A percentile compares a stretch with the other conserved stretches of the same genome.
Evolutionary conservation across 2,888 invertebrate species (phyloP).

Genomic region (Iselma pallidipennis): DNA sequence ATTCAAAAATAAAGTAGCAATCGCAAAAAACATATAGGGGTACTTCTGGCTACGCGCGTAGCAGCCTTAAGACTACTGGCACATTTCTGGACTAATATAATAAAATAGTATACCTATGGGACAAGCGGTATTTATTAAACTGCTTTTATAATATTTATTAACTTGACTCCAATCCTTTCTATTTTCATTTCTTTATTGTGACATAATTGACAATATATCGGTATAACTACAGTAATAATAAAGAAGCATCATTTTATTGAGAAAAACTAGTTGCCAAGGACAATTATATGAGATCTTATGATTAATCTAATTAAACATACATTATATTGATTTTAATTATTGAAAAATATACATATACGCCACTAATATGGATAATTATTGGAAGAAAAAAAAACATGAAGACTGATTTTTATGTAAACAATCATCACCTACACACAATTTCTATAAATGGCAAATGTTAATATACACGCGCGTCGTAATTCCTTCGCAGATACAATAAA

Average conservation of each 20-base stretch:
- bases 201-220: not conserved
- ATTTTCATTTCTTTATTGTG: not conserved
- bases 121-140: too few species aligned
- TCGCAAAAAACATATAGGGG: too few species aligned
- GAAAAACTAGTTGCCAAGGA: not conserved
- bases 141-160: too few species aligned
- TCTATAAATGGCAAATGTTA: not conserved
- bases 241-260: not conserved
- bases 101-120: too few species aligned
- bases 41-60: too few species aligned
- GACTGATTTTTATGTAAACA: too few species aligned
- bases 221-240: not conserved
- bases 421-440: not conserved
- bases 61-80: too few species aligned
- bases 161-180: not conserved
- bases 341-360: too few species aligned
- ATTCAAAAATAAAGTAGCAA: too few species aligned
- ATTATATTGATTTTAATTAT: not conserved
- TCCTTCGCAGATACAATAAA: too few species aligned
- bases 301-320: not conserved
- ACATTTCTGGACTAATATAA: too few species aligned
- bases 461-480: too few species aligned
- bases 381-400: not conserved
- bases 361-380: not conserved
- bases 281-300: not conserved